phyloP scores from a whole-genome alignment of 37 sponge, comb jelly and placozoan species.

The Chondrilla cf. caribensis region DNA sequence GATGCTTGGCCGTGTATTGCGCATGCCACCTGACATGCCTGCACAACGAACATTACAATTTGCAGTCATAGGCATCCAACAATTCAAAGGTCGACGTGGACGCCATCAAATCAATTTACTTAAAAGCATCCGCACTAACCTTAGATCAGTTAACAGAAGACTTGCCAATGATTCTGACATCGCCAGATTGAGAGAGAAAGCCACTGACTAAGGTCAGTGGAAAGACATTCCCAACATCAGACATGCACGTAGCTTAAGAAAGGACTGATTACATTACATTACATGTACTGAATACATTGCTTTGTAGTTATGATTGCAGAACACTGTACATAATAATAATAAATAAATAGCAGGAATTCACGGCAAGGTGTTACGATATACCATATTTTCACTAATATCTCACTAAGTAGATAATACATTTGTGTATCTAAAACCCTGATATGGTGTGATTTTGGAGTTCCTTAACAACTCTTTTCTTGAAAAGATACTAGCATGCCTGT shows the following conservation, averaged over 20 bases:
- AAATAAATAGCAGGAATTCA: too few relatives aligned
- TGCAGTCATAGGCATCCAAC: not conserved
- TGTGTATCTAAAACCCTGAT: too few relatives aligned
- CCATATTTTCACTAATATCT: too few relatives aligned
- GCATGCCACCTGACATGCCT: slow-evolving; percentile 14
- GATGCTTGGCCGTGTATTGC: slow-evolving; percentile 12
- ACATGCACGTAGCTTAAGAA: not conserved
- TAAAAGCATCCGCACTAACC: slow-evolving; percentile 12
- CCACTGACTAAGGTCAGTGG: not conserved
- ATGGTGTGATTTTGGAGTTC: too few relatives aligned
- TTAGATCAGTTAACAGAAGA: not conserved
- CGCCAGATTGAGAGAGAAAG: not conserved
- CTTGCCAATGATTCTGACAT: not conserved
- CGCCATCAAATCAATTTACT: slow-evolving; percentile 7
- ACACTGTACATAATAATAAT: too few relatives aligned
- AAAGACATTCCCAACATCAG: not conserved
- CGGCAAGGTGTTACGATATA: too few relatives aligned
- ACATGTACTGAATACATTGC: too few relatives aligned
- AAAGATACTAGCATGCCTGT: too few relatives aligned
- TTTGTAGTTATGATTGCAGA: too few relatives aligned
- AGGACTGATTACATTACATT: too few relatives aligned
- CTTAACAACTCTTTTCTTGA: too few relatives aligned
- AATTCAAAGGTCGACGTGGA: slow-evolving; percentile 16
- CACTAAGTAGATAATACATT: too few relatives aligned
- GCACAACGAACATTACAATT: slow-evolving; percentile 10